Evolutionary conservation across 2,888 invertebrate species (phyloP).

Genomic region (Abrostola triplasia): DNA sequence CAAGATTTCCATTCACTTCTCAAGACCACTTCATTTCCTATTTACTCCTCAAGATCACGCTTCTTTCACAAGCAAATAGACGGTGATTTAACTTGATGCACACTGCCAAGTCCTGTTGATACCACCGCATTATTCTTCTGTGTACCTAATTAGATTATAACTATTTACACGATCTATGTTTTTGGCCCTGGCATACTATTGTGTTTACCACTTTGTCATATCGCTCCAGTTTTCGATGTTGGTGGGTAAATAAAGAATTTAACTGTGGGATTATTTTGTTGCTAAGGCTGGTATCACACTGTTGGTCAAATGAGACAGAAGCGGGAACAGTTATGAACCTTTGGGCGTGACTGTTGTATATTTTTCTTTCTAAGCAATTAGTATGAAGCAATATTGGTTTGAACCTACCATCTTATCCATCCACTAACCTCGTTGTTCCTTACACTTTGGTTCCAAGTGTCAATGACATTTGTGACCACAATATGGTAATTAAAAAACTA

Average conservation of each 20-base stretch:
- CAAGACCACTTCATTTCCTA: too few relatives aligned
- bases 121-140: constrained; percentile 4
- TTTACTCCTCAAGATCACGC: too few relatives aligned
- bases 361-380: too few relatives aligned
- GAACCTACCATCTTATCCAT: too few relatives aligned
- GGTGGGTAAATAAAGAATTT: constrained; percentile 24
- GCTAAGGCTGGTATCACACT: background rate
- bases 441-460: too few relatives aligned
- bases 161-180: constrained; percentile 26
- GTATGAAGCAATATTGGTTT: too few relatives aligned
- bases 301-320: background rate
- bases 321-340: too few relatives aligned
- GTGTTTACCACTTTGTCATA: constrained; percentile 33
- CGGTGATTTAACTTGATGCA: background rate
- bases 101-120: background rate
- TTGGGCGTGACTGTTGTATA: too few relatives aligned
- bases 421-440: too few relatives aligned
- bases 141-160: constrained; percentile 6
- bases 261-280: constrained; percentile 16
- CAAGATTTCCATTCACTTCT: too few relatives aligned
- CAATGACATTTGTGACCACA: too few relatives aligned
- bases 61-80: background rate
- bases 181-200: constrained; percentile 43
- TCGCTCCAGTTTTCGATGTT: constrained; percentile 26
- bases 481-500: too few relatives aligned